phyloP scores from a whole-genome alignment of 2,797 vertebrate species.

The Malurus splendens region DNA sequence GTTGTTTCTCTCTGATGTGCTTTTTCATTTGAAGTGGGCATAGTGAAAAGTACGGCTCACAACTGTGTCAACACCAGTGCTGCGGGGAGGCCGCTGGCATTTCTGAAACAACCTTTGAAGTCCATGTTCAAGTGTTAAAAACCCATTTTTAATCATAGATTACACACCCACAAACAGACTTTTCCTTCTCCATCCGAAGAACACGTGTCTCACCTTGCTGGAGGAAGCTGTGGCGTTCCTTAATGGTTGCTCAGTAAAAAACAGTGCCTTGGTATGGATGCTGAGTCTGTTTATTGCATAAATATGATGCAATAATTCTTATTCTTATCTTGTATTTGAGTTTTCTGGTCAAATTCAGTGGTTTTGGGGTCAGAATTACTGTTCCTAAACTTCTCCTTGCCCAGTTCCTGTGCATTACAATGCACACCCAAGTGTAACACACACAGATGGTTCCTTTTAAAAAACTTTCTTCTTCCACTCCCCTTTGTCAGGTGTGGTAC shows the following conservation, averaged over 20 bases:
- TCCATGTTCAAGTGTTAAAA: background rate
- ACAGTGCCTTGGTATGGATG: background rate
- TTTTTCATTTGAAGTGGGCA: background rate
- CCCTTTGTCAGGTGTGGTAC: background rate
- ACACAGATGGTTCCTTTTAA: background rate
- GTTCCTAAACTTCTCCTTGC: background rate
- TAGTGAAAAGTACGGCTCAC: background rate
- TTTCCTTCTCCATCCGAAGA: background rate
- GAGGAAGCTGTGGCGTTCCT: background rate
- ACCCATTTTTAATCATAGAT: background rate
- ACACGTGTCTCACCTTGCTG: background rate
- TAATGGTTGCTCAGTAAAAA: background rate
- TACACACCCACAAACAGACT: background rate
- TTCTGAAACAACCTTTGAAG: background rate
- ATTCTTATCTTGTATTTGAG: background rate
- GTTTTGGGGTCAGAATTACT: background rate
- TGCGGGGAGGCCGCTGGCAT: background rate
- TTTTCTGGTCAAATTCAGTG: background rate
- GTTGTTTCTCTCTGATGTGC: background rate
- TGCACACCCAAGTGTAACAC: fast-evolving
- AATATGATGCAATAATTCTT: background rate
- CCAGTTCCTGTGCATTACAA: fast-evolving
- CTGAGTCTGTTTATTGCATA: background rate
- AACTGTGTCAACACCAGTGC: background rate
- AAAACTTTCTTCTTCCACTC: background rate